Percentiles rank a stretch among this genome's conserved stretches.
Evolutionary conservation across 2,113 vertebrate species (phyloP).

Genomic region (Patagioenas fasciata): DNA sequence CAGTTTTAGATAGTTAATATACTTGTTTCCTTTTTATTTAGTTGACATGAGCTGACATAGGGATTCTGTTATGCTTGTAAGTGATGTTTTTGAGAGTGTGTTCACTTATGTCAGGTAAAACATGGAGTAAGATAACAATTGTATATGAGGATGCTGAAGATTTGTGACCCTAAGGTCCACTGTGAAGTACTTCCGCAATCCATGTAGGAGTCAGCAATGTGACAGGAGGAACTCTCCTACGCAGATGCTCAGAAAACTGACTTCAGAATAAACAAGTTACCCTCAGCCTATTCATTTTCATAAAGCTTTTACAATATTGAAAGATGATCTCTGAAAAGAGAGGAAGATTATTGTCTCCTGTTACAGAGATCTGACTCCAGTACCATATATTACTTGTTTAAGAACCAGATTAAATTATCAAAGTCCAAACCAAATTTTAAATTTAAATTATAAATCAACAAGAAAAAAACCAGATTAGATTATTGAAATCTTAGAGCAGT

Average conservation of each 20-base stretch:
- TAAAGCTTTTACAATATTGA: neutral
- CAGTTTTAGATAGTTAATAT: neutral
- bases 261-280: neutral
- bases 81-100: neutral
- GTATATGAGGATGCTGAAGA: neutral
- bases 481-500: neutral
- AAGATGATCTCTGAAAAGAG: neutral
- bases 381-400: neutral
- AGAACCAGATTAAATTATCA: conserved; percentile 23
- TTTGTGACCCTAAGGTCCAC: neutral
- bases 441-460: conserved; percentile 4
- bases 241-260: neutral
- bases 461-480: neutral
- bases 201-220: neutral
- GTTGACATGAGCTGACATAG: neutral
- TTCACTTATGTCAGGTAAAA: neutral
- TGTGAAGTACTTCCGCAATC: neutral
- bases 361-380: neutral
- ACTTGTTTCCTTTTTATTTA: neutral
- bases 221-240: neutral
- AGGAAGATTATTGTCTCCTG: neutral
- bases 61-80: neutral
- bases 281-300: neutral
- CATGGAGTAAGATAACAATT: neutral
- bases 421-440: neutral